Percentiles rank a stretch among this genome's conserved stretches.
phyloP scores from a whole-genome alignment of 2,888 invertebrate species.

The Oxystoma pomonae region DNA sequence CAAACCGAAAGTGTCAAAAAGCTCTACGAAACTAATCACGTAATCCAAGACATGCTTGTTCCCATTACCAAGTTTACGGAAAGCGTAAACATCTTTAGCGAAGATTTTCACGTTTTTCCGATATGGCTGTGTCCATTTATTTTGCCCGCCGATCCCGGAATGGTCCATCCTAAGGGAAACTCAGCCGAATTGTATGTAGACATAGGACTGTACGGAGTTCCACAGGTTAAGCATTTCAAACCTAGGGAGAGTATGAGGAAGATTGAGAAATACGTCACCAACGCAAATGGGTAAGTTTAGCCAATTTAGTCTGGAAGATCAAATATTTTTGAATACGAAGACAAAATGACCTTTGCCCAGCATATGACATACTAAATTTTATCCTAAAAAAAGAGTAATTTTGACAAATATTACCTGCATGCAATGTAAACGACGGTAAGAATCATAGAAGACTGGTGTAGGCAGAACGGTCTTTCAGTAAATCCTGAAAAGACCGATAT shows the following conservation, averaged over 20 bases:
- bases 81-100: slow-evolving; percentile 61
- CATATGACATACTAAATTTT: too few relatives aligned
- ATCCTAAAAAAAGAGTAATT: too few relatives aligned
- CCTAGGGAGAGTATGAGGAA: slow-evolving; percentile 61
- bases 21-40: slow-evolving; percentile 72
- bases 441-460: too few relatives aligned
- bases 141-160: slow-evolving; percentile 64
- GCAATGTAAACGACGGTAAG: too few relatives aligned
- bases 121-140: slow-evolving; percentile 81
- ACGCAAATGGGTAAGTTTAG: slow-evolving; percentile 55
- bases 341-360: too few relatives aligned
- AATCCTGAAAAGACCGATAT: too few relatives aligned
- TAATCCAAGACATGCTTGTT: slow-evolving; percentile 79
- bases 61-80: slow-evolving; percentile 60
- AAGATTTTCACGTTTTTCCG: slow-evolving; percentile 65
- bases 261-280: slow-evolving; percentile 67
- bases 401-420: too few relatives aligned
- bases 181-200: slow-evolving; percentile 62
- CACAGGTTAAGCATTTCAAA: slow-evolving; percentile 58
- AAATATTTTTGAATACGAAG: too few relatives aligned
- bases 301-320: not conserved
- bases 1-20: slow-evolving; percentile 65
- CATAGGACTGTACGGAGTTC: slow-evolving; percentile 77
- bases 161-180: slow-evolving; percentile 55
- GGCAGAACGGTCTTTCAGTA: too few relatives aligned